Conservation (phyloP, 1,140 invertebrate species). For the Patella vulgata region DNA sequence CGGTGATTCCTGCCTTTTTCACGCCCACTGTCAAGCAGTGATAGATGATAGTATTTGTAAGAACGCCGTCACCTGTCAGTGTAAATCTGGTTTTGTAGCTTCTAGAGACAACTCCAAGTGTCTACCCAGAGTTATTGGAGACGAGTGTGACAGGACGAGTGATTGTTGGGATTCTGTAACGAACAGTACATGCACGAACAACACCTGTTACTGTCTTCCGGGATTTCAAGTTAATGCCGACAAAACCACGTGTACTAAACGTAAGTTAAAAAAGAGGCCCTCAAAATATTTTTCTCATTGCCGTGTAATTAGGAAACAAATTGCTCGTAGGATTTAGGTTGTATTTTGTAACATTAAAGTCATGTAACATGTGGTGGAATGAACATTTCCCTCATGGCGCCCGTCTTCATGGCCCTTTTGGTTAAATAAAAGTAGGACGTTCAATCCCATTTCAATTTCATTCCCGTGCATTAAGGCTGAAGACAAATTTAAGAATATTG, state of each 20-base stretch:
- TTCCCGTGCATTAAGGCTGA: too few species aligned
- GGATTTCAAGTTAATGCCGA: constrained; percentile 17
- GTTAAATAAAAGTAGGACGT: too few species aligned
- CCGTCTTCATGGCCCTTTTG: too few species aligned
- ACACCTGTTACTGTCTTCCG: constrained; percentile 17
- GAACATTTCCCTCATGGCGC: too few species aligned
- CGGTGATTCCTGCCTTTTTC: constrained; percentile 13
- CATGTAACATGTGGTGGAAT: too few species aligned
- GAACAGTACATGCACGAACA: constrained; percentile 28
- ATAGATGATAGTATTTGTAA: constrained; percentile 8
- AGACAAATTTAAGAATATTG: too few species aligned
- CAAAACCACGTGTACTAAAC: constrained; percentile 16
- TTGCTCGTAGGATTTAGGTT: too few species aligned
- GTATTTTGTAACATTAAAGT: too few species aligned
- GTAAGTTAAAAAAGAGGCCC: constrained; percentile 8
- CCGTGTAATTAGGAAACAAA: too few species aligned
- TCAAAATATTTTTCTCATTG: too few species aligned
- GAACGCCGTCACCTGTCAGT: constrained; percentile 5
- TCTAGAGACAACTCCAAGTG: constrained; percentile 6
- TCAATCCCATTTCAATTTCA: too few species aligned
- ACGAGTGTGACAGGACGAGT: constrained; percentile 1
- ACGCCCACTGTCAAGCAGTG: constrained; percentile 26
- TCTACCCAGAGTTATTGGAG: constrained; percentile 6
- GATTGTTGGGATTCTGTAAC: constrained; percentile 33
- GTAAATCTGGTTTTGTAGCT: constrained; percentile 3